Evolutionary conservation across 1,140 invertebrate species (phyloP).

Genomic region (Drosophila repleta): DNA sequence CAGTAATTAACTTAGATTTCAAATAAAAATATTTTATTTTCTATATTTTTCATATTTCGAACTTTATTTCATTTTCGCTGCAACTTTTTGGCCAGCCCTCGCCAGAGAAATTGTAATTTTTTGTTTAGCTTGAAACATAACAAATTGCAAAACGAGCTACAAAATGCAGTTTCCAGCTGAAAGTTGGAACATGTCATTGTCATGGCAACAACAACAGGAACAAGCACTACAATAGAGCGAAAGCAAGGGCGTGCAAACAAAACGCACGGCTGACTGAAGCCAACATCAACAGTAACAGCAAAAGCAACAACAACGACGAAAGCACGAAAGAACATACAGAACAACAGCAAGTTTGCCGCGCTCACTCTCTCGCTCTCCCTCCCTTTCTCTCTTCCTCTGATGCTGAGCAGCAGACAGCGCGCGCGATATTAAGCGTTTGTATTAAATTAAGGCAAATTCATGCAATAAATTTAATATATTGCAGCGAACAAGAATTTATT

Average conservation of each 20-base stretch:
- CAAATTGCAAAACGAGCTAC: conserved; percentile 43
- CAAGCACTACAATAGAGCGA: conserved; percentile 31
- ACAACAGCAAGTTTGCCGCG: conserved; percentile 37
- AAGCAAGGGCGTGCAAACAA: conserved; percentile 73
- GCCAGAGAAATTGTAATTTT: conserved; percentile 40
- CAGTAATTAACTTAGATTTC: conserved; percentile 5
- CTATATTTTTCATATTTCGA: too few species aligned
- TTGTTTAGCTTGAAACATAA: conserved; percentile 16
- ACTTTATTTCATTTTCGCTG: too few species aligned
- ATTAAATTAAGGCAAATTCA: conserved; percentile 76
- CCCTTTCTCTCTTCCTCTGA: conserved; percentile 5
- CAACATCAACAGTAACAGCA: conserved; percentile 41
- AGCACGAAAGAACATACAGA: conserved; percentile 32
- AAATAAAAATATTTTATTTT: conserved; percentile 6
- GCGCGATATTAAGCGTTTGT: conserved; percentile 46
- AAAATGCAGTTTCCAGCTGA: conserved; percentile 51
- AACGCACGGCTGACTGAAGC: conserved; percentile 72
- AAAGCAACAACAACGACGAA: too few species aligned
- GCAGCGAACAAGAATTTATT: conserved; percentile 51
- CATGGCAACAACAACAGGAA: conserved; percentile 56
- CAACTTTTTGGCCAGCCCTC: not conserved
- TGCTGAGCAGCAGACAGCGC: conserved; percentile 37
- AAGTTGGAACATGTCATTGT: conserved; percentile 56
- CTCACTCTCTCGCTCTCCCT: conserved; percentile 5
- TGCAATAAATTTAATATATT: conserved; percentile 55